These are phyloP conservation scores for Illadopsis cleaveri DNA, from an alignment of 2,113 vertebrate genomes.

Conservation along the genomic window DNA sequence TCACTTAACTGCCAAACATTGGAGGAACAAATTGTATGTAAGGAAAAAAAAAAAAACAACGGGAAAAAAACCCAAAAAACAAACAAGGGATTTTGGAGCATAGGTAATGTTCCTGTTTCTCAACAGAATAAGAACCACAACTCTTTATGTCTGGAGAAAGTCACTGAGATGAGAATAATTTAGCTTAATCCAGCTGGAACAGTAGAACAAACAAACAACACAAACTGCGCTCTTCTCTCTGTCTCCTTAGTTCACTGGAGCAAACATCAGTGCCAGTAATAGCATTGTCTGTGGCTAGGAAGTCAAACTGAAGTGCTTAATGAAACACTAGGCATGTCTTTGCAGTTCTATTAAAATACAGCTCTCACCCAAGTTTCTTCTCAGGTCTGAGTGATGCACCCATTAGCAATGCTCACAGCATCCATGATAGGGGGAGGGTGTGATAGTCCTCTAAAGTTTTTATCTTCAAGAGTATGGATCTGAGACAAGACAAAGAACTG, in stretches of 20 bases:
- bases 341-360: neutral
- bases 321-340: neutral
- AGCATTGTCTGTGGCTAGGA: neutral
- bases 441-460: neutral
- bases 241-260: neutral
- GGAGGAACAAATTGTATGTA: neutral
- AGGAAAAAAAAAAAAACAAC: rapidly evolving
- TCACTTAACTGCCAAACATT: neutral
- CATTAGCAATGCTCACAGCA: neutral
- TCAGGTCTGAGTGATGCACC: rapidly evolving
- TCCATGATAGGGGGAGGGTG: neutral
- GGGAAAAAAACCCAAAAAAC: too few species aligned
- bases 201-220: neutral
- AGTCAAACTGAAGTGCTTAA: neutral
- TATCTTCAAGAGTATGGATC: neutral
- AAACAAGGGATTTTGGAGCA: neutral
- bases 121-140: neutral
- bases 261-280: neutral
- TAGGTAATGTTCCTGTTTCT: neutral
- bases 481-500: neutral
- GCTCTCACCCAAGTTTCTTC: neutral
- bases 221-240: rapidly evolving
- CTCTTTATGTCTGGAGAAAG: neutral
- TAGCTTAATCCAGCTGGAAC: constrained; percentile 4
- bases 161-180: neutral